phyloP scores from a whole-genome alignment of 2,113 vertebrate species.

The Oxygymnocypris stewartii region DNA sequence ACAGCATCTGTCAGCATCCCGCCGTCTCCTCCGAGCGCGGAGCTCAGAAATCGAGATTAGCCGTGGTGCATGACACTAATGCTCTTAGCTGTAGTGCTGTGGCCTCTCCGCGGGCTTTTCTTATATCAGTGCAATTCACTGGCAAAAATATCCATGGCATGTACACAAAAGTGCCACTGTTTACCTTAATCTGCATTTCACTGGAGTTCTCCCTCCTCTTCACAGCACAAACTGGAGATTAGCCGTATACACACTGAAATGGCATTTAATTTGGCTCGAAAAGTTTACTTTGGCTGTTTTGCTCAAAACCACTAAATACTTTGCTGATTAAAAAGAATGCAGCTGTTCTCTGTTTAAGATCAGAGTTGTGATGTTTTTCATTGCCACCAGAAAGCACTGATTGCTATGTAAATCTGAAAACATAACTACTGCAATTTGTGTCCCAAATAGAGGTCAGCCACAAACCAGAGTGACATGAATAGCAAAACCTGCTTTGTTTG shows the following conservation, averaged over 20 bases:
- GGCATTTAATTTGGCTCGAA: slow-evolving; percentile 26
- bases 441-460: not conserved
- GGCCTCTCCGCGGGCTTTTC: slow-evolving; percentile 17
- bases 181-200: slow-evolving; percentile 57
- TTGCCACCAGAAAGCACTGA: not conserved
- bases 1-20: slow-evolving; percentile 25
- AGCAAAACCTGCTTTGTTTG: not conserved
- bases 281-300: slow-evolving; percentile 9
- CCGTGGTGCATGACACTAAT: slow-evolving; percentile 49
- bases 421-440: not conserved
- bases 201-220: slow-evolving; percentile 41
- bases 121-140: slow-evolving; percentile 25
- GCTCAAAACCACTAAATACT: not conserved
- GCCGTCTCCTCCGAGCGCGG: slow-evolving; percentile 3
- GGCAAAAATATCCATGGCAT: slow-evolving; percentile 38
- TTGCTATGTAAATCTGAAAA: not conserved
- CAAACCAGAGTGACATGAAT: not conserved
- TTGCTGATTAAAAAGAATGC: not conserved
- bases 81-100: slow-evolving; percentile 37
- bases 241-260: slow-evolving; percentile 57
- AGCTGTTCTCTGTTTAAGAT: not conserved
- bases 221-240: slow-evolving; percentile 38
- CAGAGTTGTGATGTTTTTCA: not conserved
- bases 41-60: slow-evolving; percentile 44
- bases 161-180: slow-evolving; percentile 42